Base-by-base conservation (phyloP, 2,888 invertebrate genomes). In the Himalopsyche tibetana region DNA sequence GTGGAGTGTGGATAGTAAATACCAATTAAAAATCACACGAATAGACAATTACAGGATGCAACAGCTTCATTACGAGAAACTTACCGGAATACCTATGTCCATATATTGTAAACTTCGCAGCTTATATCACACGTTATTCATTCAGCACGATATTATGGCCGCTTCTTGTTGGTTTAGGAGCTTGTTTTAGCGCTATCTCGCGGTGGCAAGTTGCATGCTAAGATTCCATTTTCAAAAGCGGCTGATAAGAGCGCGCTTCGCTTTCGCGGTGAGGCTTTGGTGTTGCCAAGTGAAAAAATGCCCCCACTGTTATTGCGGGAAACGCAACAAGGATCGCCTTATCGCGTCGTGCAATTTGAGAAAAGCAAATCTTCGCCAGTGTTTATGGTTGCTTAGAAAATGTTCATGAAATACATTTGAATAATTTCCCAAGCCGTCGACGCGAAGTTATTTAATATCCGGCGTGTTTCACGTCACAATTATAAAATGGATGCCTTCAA, bases 141-240 rank as follows among this genome's bases (percentile, higher is more conserved):
- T 38, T 80, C 42, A 56, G 51, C 63, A 84, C 55, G 84, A 45
- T 80, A 81, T 63, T 63, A 84, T 84, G 80, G 81, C 28, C 81
- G 63, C 19, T 28, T 28, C 81, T 82, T 19, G 82, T 51, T 74
- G 63, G 82, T 56, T 17, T 63, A 36, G 81, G 51, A 69, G 82
- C 84, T 36, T 86, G 86, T 86, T 86, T 19, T 82, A 80, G 82
- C 88, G 56, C 80, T 87, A 82, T 85, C 81, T 69, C 45, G 12
- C 56, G 36, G 83, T 74, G 80, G 79, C 79, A 17, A 42, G 82
- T 88, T 82, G 88, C 88, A 85, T 85, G 88, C 88, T 82, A 86
- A 88, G 88, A 88, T 87, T 86, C 83, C 85, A 86, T 88, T 87
- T 86, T 83, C 83, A 86, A 88, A 86, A 80, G 88, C 88, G 84